These are phyloP conservation scores for Sorex araneus DNA, from an alignment of 2,113 vertebrate species.

Conservation along the genomic window DNA sequence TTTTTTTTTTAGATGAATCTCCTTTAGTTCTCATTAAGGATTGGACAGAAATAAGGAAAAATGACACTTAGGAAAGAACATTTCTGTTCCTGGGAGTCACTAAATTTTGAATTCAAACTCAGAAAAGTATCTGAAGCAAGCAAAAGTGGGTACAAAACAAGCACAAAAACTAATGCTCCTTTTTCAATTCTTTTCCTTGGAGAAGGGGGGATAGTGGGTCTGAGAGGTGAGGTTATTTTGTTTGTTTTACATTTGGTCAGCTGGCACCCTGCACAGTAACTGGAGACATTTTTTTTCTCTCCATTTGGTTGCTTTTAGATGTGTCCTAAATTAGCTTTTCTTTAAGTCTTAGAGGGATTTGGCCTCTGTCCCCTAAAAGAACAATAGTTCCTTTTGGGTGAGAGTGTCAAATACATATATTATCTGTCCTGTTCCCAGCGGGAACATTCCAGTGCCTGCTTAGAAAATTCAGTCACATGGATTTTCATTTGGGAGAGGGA, in stretches of 20 bases:
- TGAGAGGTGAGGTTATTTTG: conserved; percentile 16
- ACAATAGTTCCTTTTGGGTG: conserved; percentile 77
- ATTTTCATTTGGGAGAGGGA: conserved; percentile 10
- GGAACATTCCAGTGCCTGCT: conserved; percentile 75
- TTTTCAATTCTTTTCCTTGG: conserved; percentile 17
- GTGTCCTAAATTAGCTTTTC: conserved; percentile 81
- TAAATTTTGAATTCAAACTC: conserved; percentile 67
- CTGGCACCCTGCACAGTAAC: conserved; percentile 47
- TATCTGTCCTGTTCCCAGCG: conserved; percentile 85
- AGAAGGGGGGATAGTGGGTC: neutral
- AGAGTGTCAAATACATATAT: conserved; percentile 84
- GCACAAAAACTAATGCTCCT: neutral
- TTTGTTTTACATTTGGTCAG: conserved; percentile 66
- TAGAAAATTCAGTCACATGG: conserved; percentile 82
- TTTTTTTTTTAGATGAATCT: conserved; percentile 12
- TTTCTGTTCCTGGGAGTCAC: conserved; percentile 54
- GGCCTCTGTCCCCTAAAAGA: conserved; percentile 58
- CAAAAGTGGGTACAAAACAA: conserved; percentile 9
- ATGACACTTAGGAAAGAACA: conserved; percentile 58
- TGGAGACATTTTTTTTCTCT: conserved; percentile 47
- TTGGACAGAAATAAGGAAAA: conserved; percentile 58
- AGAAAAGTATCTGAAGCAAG: conserved; percentile 43
- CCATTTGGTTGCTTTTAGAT: conserved; percentile 76
- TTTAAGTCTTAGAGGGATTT: conserved; percentile 78
- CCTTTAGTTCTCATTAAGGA: conserved; percentile 63